Conservation (phyloP, 2,888 invertebrate genomes). For the Tanytarsus gracilentus region DNA sequence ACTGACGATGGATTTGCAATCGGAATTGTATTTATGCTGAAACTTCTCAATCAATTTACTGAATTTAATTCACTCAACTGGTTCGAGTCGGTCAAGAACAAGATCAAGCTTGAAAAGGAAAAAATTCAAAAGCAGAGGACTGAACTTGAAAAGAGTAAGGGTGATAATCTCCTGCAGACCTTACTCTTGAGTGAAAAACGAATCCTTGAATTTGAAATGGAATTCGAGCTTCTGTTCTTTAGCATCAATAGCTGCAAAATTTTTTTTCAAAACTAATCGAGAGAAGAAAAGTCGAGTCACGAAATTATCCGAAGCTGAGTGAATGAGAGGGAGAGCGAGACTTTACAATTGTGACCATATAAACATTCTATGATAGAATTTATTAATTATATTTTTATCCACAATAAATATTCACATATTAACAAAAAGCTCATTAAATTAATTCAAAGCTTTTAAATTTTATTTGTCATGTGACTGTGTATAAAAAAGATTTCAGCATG, state of each 20-base stretch:
- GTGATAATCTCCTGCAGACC: slow-evolving; percentile 87
- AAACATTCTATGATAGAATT: too few species aligned
- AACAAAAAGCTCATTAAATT: too few species aligned
- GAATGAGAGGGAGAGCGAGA: too few species aligned
- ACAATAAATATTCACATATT: too few species aligned
- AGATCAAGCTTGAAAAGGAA: slow-evolving; percentile 56
- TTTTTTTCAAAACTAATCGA: slow-evolving; percentile 60
- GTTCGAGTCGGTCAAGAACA: slow-evolving; percentile 78
- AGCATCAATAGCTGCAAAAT: slow-evolving; percentile 90
- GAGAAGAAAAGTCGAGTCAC: not conserved
- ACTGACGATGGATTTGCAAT: slow-evolving; percentile 98
- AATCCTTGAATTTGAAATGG: slow-evolving; percentile 63
- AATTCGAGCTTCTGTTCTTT: slow-evolving; percentile 84
- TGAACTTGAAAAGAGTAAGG: slow-evolving; percentile 42
- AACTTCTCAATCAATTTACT: slow-evolving; percentile 73
- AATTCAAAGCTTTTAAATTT: too few species aligned
- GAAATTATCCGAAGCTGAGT: too few species aligned
- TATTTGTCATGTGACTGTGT: too few species aligned
- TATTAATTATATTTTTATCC: too few species aligned
- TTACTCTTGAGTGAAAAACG: slow-evolving; percentile 80
- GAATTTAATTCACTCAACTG: slow-evolving; percentile 91
- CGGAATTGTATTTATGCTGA: slow-evolving; percentile 87
- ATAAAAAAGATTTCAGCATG: too few species aligned
- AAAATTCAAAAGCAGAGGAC: slow-evolving; percentile 47
- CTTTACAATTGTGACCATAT: too few species aligned